Evolutionary conservation across 1,140 invertebrate species (phyloP), one percentile per base, ranked within the genome.

Genomic region (Odontomachus brunneus): DNA sequence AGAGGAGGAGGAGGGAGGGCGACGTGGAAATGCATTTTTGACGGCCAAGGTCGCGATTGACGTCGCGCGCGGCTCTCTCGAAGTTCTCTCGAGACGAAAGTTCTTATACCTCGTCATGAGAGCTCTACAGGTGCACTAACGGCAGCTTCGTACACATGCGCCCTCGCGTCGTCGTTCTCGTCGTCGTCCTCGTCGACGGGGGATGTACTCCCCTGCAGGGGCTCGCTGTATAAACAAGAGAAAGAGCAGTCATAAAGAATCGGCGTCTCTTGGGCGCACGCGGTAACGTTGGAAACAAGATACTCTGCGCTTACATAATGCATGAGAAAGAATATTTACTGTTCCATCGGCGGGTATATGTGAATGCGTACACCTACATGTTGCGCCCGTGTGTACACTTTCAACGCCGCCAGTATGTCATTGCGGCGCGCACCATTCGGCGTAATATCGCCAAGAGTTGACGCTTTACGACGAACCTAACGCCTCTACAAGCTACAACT

Each of bases 291-390:
- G 84, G 87, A 88, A 91, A 91, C 89, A 90, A 91, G 91, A 91
- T 89, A 91, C 89, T 89, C 87, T 76, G 65, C 87, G 85, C 85
- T 91, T 91, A 91, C 91, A 92, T 92, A 92, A 92, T 86, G 84
- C 75, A 86, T 86, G 82, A 86, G 83, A 57, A 82, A 71, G 85
- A 84, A 86, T 84, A 84, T 86, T 81, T 84, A 84, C 82, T 86
- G 29, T 72, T 66, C 38, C 57, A 67, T 74, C 62, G 78, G 84
- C 44, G 51, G 29, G 69, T n/a, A 44, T 44, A 44, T 82, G 74
- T 38, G 60, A 24, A 57, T 17, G 14, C 51, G 71, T 78, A 60
- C 29, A 72, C 33, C 78, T 65, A 82, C 29, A 65, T 71, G 76
- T 83, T 81, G 59, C 83, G 55, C 51, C n/a, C 66, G 59, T 82